phyloP scores from a whole-genome alignment of 2,113 vertebrate species.

The Myodes glareolus region DNA sequence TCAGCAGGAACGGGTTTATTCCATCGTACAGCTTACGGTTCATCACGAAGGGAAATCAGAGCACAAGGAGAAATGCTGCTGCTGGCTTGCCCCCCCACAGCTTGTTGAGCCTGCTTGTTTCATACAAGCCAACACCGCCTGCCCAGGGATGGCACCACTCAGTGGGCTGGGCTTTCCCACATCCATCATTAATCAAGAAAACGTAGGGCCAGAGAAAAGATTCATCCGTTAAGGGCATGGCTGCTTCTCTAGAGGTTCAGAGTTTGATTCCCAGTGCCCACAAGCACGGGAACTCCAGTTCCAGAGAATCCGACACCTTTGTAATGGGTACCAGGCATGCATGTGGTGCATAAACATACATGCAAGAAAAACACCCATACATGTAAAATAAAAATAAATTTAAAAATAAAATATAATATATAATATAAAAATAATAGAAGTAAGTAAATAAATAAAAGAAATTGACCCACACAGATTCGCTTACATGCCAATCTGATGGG shows the following conservation, averaged over 20 bases:
- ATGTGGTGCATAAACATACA: background rate
- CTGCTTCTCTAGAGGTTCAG: background rate
- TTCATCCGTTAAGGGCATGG: background rate
- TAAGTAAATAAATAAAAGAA: background rate
- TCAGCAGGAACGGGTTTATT: background rate
- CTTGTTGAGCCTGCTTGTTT: background rate
- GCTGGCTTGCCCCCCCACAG: background rate
- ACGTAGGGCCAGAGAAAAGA: background rate
- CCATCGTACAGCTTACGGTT: background rate
- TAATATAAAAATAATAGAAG: background rate
- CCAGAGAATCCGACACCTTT: background rate
- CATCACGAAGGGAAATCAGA: background rate
- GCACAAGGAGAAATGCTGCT: background rate
- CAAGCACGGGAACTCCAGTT: background rate
- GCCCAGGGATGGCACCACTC: background rate
- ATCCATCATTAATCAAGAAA: background rate
- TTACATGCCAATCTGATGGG: background rate
- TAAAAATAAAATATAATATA: background rate
- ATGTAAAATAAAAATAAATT: background rate
- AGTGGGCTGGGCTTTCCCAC: background rate
- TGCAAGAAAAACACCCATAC: background rate
- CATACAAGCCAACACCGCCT: background rate
- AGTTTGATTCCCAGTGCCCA: background rate
- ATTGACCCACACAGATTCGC: background rate
- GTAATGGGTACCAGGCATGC: background rate